Conservation (phyloP, 2,797 vertebrate genomes). For the Champsocephalus gunnari region DNA sequence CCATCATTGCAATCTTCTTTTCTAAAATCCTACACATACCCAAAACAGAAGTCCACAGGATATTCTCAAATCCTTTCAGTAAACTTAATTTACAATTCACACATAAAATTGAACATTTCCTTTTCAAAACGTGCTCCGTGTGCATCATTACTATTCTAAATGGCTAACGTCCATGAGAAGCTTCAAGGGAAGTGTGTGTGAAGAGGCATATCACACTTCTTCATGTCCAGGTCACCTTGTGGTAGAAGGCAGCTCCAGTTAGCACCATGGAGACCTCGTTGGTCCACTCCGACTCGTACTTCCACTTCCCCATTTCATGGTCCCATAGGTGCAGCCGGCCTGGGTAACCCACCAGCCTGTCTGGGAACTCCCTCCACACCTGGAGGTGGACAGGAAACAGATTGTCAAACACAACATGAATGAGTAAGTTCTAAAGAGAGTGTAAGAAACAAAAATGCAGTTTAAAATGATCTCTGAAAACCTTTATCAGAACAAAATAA, state of each 20-base stretch:
- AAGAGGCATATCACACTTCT: neutral
- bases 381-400: conserved; percentile 65
- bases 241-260: conserved; percentile 98
- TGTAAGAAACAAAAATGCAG: neutral
- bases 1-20: conserved; percentile 33
- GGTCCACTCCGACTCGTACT: conserved; percentile 99
- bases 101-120: neutral
- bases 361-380: conserved; percentile 99
- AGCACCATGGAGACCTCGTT: conserved; percentile 99
- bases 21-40: conserved; percentile 1
- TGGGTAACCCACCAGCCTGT: conserved; percentile 96
- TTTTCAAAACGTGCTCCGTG: neutral
- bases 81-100: neutral
- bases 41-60: conserved; percentile 3
- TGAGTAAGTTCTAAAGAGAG: neutral
- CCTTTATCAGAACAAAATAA: conserved; percentile 29
- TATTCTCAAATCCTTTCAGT: neutral
- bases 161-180: neutral
- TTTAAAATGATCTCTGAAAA: conserved; percentile 24
- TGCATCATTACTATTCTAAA: neutral
- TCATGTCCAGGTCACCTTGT: conserved; percentile 88
- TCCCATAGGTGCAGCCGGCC: conserved; percentile 98
- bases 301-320: conserved; percentile 99
- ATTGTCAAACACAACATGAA: conserved; percentile 31
- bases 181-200: neutral